Evolutionary conservation across 2,113 vertebrate genomes (phyloP).

Genomic region (Ammodytes marinus): DNA sequence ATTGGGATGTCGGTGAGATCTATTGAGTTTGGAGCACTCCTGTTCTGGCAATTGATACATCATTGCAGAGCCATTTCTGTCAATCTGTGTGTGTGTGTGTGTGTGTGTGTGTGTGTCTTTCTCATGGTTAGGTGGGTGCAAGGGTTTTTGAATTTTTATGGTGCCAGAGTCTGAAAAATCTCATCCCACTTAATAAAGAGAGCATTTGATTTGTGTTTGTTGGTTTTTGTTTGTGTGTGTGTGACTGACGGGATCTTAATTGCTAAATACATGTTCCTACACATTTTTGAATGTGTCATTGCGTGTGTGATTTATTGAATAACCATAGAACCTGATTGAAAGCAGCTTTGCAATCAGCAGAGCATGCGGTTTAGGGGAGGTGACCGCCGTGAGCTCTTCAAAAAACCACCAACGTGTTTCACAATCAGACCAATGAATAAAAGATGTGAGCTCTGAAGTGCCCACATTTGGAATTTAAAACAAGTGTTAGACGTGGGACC

Average conservation of each 20-base stretch:
- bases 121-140: not conserved
- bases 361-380: slow-evolving; percentile 54
- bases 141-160: not conserved
- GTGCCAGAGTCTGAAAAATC: not conserved
- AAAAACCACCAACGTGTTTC: slow-evolving; percentile 61
- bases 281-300: too few species aligned
- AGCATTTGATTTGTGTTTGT: not conserved
- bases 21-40: not conserved
- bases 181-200: slow-evolving; percentile 1
- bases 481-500: slow-evolving; percentile 27
- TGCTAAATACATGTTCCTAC: too few species aligned
- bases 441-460: slow-evolving; percentile 70
- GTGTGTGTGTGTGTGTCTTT: not conserved
- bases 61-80: not conserved
- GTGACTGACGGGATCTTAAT: too few species aligned
- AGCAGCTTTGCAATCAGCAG: slow-evolving; percentile 63
- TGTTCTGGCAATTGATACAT: slow-evolving; percentile 9
- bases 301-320: slow-evolving; percentile 40
- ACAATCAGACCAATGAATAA: slow-evolving; percentile 74
- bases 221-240: slow-evolving; percentile 2
- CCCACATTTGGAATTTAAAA: slow-evolving; percentile 66
- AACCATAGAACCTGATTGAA: slow-evolving; percentile 44
- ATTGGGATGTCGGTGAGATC: slow-evolving; percentile 3
- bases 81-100: not conserved
- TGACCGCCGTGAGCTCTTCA: slow-evolving; percentile 65